phyloP scores from a whole-genome alignment of 2,113 vertebrate genomes.

The Trachemys scripta region DNA sequence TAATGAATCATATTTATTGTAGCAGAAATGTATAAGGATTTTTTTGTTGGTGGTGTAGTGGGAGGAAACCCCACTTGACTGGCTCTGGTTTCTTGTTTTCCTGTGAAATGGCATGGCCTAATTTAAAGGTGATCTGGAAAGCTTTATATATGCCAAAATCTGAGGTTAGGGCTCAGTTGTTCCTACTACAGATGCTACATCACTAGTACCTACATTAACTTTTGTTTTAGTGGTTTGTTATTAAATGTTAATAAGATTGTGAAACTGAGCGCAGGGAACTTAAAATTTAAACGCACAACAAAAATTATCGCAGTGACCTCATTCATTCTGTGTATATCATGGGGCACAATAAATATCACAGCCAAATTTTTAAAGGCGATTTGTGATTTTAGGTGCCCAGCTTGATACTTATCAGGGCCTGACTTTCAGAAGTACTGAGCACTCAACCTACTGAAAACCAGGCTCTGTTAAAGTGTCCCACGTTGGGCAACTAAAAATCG shows the following conservation, averaged over 20 bases:
- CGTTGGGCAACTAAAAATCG: neutral
- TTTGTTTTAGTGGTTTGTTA: neutral
- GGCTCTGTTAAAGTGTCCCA: neutral
- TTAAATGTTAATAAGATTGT: neutral
- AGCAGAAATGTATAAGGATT: neutral
- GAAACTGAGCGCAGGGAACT: neutral
- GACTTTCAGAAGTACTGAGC: neutral
- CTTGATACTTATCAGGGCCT: fast-evolving
- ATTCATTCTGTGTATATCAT: fast-evolving
- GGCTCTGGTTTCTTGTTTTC: neutral
- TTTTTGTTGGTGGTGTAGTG: neutral
- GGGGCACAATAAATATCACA: neutral
- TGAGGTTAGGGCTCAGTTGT: neutral
- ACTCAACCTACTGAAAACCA: neutral
- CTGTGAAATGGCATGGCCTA: neutral
- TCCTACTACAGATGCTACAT: neutral
- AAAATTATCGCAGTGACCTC: neutral
- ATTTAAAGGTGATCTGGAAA: neutral
- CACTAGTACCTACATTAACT: neutral
- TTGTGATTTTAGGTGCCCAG: neutral
- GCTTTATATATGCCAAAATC: neutral
- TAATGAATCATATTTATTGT: constrained; percentile 13
- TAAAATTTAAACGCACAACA: neutral
- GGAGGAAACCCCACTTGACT: neutral
- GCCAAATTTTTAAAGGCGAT: neutral